Conservation (phyloP, 2,797 vertebrate species). For the Leptatherina wallacei region DNA sequence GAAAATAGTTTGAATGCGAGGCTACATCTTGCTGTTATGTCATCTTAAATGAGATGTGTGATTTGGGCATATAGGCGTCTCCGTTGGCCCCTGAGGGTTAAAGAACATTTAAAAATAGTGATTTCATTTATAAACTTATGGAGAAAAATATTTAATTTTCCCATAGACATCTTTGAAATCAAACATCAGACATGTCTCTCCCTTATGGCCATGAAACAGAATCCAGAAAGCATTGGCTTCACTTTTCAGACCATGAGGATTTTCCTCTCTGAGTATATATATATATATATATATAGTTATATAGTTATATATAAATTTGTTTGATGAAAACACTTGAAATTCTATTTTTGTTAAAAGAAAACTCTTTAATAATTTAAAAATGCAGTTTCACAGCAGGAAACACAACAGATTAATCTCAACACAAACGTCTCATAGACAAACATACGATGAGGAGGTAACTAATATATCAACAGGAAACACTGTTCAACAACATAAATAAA, state of each 20-base stretch:
- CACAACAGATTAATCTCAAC: constrained; percentile 2
- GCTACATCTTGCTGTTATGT: too few species aligned
- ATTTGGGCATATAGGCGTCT: too few species aligned
- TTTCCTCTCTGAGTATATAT: too few species aligned
- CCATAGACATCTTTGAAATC: too few species aligned
- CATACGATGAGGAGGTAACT: background rate
- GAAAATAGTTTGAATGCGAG: too few species aligned
- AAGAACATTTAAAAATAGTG: too few species aligned
- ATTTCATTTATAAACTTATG: background rate
- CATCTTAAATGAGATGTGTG: too few species aligned
- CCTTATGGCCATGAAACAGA: background rate
- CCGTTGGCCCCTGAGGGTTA: too few species aligned
- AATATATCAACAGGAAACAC: constrained; percentile 1
- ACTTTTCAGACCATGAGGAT: too few species aligned
- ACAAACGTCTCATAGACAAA: background rate
- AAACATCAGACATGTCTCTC: background rate
- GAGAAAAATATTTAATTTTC: background rate
- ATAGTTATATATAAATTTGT: too few species aligned
- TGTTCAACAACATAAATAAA: constrained; percentile 50
- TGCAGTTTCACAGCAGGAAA: background rate
- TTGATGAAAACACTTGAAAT: background rate
- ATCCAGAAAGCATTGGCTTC: too few species aligned
- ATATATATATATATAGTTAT: too few species aligned
- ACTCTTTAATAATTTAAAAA: constrained; percentile 42
- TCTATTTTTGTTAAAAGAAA: constrained; percentile 15